A percentile compares a stretch with the other conserved stretches of the same genome.
Conservation (phyloP, 2,797 vertebrate genomes). For the Periophthalmus magnuspinnatus region DNA sequence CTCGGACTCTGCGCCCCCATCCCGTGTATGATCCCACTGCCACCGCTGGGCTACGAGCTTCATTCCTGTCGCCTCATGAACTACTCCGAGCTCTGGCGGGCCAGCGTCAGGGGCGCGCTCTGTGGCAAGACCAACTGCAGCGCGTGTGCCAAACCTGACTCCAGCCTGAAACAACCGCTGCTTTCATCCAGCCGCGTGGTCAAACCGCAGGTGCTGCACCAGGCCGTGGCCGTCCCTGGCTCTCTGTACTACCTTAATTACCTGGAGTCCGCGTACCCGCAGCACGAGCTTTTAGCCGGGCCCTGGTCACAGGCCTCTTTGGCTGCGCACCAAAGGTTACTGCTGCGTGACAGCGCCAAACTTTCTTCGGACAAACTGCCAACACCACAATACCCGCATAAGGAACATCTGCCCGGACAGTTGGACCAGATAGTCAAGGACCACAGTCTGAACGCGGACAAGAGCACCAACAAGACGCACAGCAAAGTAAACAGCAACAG, state of each 20-base stretch:
- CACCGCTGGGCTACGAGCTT: conserved; percentile 89
- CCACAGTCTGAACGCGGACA: conserved; percentile 79
- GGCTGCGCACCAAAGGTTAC: conserved; percentile 89
- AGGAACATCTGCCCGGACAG: conserved; percentile 80
- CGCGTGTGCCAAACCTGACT: conserved; percentile 86
- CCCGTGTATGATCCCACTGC: conserved; percentile 92
- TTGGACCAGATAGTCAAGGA: conserved; percentile 96
- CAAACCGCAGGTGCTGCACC: conserved; percentile 96
- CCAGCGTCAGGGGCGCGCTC: conserved; percentile 84
- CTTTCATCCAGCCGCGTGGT: conserved; percentile 83
- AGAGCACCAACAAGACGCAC: conserved; percentile 81
- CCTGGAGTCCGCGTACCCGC: conserved; percentile 91
- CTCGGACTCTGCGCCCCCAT: conserved; percentile 88
- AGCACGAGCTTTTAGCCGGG: conserved; percentile 82
- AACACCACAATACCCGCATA: conserved; percentile 85
- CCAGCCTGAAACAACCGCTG: conserved; percentile 80
- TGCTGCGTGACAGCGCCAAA: conserved; percentile 91
- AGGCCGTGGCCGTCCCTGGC: conserved; percentile 85
- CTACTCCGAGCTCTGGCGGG: conserved; percentile 96
- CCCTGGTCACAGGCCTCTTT: conserved; percentile 86
- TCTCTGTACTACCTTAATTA: conserved; percentile 96
- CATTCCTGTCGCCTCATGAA: conserved; percentile 92
- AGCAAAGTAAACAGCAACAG: conserved; percentile 74
- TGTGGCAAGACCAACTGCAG: conserved; percentile 89
- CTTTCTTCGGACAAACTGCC: conserved; percentile 83